Conservation (phyloP, 2,888 invertebrate genomes). For the Acanthoscelides obtectus region DNA sequence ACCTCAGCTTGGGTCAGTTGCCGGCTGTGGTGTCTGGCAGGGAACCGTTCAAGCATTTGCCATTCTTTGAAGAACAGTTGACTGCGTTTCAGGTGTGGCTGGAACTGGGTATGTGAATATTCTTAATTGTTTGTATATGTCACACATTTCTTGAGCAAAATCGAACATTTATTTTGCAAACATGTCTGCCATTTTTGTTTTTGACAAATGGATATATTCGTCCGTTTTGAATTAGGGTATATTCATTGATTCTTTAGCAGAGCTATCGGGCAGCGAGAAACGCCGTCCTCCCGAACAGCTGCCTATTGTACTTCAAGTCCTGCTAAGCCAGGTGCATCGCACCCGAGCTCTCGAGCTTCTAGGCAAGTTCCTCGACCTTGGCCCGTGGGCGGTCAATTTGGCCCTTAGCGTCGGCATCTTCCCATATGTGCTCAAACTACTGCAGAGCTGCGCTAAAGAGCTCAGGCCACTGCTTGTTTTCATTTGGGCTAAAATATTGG, state of each 20-base stretch:
- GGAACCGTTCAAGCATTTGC: conserved; percentile 66
- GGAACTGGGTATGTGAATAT: conserved; percentile 56
- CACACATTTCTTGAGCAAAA: too few species aligned
- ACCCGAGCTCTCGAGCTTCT: conserved; percentile 90
- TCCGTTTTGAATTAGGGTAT: too few species aligned
- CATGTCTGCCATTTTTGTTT: too few species aligned
- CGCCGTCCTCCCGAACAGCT: conserved; percentile 92
- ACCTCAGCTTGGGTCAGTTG: conserved; percentile 87
- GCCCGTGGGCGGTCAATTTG: conserved; percentile 92
- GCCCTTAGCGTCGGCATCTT: conserved; percentile 97
- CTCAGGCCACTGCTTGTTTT: conserved; percentile 89
- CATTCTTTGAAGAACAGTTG: conserved; percentile 96
- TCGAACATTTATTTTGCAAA: too few species aligned
- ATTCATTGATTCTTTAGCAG: too few species aligned
- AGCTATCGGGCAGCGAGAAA: conserved; percentile 54
- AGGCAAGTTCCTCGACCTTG: conserved; percentile 90
- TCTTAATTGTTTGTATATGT: too few species aligned
- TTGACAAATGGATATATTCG: too few species aligned
- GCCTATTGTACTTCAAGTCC: conserved; percentile 91
- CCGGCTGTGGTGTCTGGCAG: conserved; percentile 66
- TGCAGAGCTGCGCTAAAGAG: conserved; percentile 92
- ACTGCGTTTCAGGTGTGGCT: conserved; percentile 97
- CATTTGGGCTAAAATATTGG: conserved; percentile 98
- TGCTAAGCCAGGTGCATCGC: conserved; percentile 77
- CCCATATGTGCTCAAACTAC: conserved; percentile 93